phyloP scores from a whole-genome alignment of 2,113 vertebrate species.

The Zingel zingel region DNA sequence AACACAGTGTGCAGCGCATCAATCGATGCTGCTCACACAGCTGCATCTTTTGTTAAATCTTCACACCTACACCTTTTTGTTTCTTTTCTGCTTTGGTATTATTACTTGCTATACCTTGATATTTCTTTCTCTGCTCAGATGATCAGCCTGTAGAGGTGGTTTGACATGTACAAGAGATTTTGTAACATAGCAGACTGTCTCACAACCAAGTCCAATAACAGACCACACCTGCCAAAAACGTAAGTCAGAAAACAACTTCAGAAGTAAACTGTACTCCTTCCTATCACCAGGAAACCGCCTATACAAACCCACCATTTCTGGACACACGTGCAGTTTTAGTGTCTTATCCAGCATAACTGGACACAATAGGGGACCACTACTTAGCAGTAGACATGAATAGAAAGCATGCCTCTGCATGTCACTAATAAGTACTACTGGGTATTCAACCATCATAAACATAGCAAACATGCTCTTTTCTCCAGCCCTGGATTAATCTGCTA shows the following conservation, averaged over 20 bases:
- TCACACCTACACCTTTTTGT: slow-evolving; percentile 12
- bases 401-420: neutral
- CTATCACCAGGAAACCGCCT: neutral
- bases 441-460: neutral
- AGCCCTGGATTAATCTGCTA: neutral
- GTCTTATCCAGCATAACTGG: neutral
- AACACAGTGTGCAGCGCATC: slow-evolving; percentile 22
- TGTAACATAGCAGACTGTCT: neutral
- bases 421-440: neutral
- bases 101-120: neutral
- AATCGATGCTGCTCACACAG: slow-evolving; percentile 44
- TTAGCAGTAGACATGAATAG: neutral
- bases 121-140: neutral
- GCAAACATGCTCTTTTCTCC: neutral
- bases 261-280: no score
- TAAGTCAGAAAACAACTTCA: neutral
- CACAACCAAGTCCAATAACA: neutral
- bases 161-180: no score
- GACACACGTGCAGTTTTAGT: neutral
- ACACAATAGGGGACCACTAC: neutral
- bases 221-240: neutral
- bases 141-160: neutral
- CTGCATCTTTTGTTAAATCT: slow-evolving; percentile 25
- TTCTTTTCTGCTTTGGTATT: slow-evolving; percentile 1
- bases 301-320: neutral